Percentiles rank a stretch among this genome's conserved stretches.
phyloP scores from a whole-genome alignment of 2,888 invertebrate species.

The Zonitis immaculata region DNA sequence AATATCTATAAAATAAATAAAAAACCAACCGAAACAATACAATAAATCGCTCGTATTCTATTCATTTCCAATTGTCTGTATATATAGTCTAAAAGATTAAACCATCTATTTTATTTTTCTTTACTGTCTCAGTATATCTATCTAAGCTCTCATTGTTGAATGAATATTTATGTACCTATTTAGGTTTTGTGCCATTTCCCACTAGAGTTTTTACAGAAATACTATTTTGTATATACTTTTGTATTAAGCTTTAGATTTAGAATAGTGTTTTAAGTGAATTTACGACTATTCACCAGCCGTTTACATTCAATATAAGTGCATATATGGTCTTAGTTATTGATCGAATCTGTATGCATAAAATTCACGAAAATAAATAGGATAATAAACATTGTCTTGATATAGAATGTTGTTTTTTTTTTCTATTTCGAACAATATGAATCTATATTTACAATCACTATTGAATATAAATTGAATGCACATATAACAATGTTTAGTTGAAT shows the following conservation, averaged over 20 bases:
- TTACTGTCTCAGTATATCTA: slow-evolving; percentile 1
- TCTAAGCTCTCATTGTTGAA: neutral
- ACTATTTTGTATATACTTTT: neutral
- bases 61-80: neutral
- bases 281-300: neutral
- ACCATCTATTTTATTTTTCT: slow-evolving; percentile 3
- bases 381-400: neutral
- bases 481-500: neutral
- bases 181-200: slow-evolving; percentile 1
- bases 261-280: neutral
- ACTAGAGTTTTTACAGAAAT: neutral
- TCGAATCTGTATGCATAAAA: neutral
- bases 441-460: neutral
- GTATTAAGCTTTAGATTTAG: neutral
- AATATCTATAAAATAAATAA: neutral
- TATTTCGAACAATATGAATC: neutral
- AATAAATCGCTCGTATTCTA: neutral
- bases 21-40: neutral
- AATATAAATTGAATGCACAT: neutral
- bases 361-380: neutral
- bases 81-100: slow-evolving; percentile 3
- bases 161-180: slow-evolving; percentile 3
- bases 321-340: neutral
- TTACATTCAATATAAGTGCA: neutral
- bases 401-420: neutral